Conservation (phyloP, 2,113 vertebrate species). For the Carassius gibelio region DNA sequence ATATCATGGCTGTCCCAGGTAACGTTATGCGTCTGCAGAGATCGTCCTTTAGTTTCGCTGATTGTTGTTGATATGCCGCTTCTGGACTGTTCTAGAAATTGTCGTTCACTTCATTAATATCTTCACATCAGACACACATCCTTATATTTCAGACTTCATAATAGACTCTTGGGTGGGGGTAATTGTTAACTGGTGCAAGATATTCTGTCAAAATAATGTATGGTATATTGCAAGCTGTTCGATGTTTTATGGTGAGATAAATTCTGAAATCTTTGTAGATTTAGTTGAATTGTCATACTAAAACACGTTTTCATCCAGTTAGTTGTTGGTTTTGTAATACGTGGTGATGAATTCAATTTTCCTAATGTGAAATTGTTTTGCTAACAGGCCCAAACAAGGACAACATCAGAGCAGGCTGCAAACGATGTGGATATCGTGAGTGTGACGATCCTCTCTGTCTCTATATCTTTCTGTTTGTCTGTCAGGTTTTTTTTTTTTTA, state of each 20-base stretch:
- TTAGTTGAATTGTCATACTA: not conserved
- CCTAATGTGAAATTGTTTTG: conserved; percentile 22
- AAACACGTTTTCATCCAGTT: not conserved
- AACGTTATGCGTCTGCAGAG: not conserved
- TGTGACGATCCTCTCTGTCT: conserved; percentile 49
- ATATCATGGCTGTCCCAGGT: conserved; percentile 49
- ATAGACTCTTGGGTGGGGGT: too few species aligned
- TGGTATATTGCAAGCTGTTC: not conserved
- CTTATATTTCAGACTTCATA: not conserved
- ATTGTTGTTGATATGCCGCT: not conserved
- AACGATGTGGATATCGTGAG: conserved; percentile 99
- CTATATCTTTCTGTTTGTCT: not conserved
- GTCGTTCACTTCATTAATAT: not conserved
- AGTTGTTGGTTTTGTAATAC: not conserved
- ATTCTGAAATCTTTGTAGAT: not conserved
- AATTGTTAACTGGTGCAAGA: not conserved
- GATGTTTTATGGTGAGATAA: not conserved
- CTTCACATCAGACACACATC: not conserved
- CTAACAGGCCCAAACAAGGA: conserved; percentile 93
- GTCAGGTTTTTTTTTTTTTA: too few species aligned
- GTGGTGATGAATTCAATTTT: not conserved
- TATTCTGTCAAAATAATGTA: not conserved
- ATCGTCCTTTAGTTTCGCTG: not conserved
- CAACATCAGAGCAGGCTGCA: conserved; percentile 95
- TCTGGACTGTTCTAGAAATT: conserved; percentile 10